Percentiles rank a stretch among this genome's conserved stretches.
Conservation (phyloP, 2,888 invertebrate genomes). For the Archips xylosteana region DNA sequence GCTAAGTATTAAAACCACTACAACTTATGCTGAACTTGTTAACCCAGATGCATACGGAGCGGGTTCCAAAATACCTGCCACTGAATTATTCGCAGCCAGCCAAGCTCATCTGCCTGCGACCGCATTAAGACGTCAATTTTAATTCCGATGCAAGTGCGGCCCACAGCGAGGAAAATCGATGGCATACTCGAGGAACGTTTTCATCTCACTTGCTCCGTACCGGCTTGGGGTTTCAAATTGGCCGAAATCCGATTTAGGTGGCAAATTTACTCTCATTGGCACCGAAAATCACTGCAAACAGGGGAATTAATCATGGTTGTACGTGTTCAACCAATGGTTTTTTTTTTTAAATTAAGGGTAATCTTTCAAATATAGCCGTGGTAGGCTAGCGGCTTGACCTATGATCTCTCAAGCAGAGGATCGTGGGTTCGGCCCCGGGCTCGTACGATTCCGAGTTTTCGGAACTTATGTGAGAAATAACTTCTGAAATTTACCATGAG, state of each 20-base stretch:
- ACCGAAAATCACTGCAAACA: not conserved
- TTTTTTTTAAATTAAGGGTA: too few species aligned
- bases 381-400: too few species aligned
- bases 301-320: not conserved
- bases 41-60: constrained; percentile 31
- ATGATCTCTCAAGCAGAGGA: too few species aligned
- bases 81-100: constrained; percentile 39
- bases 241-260: constrained; percentile 43
- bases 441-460: too few species aligned
- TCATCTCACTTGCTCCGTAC: constrained; percentile 51
- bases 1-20: constrained; percentile 20
- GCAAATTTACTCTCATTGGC: not conserved
- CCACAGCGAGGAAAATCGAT: constrained; percentile 52
- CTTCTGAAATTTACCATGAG: too few species aligned
- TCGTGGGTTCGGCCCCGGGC: too few species aligned
- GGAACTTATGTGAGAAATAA: too few species aligned
- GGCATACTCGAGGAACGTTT: constrained; percentile 47
- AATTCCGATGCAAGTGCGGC: constrained; percentile 53
- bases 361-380: too few species aligned
- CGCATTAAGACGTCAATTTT: constrained; percentile 55
- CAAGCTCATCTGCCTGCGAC: constrained; percentile 38
- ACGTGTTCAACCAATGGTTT: too few species aligned
- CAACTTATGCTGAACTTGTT: constrained; percentile 25
- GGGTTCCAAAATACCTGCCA: constrained; percentile 32
- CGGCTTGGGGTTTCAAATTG: constrained; percentile 35